These are phyloP conservation scores for Tiphia femorata DNA, from an alignment of 2,888 invertebrate species.

Conservation along the genomic window DNA sequence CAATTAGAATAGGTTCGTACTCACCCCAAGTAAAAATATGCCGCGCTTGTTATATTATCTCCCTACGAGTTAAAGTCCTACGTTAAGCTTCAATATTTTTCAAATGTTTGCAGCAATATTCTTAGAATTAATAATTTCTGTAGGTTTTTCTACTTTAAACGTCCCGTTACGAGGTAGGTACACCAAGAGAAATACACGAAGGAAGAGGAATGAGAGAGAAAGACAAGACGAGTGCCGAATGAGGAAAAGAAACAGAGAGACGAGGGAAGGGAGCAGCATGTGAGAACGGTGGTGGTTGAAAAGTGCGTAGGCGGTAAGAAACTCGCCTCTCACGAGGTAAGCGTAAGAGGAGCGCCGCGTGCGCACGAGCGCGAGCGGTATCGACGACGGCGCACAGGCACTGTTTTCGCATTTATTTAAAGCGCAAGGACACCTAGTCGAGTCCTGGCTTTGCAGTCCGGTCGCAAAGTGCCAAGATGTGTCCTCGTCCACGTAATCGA, in stretches of 20 bases:
- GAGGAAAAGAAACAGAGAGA: background rate
- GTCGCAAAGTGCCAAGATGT: conserved; percentile 63
- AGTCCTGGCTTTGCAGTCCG: conserved; percentile 54
- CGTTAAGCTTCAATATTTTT: too few relatives aligned
- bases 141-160: too few relatives aligned
- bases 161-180: too few relatives aligned
- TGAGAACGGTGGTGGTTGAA: conserved; percentile 15
- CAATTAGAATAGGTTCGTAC: too few relatives aligned
- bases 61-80: too few relatives aligned
- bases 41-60: too few relatives aligned
- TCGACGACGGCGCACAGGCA: conserved; percentile 43
- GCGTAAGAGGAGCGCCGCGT: conserved; percentile 32
- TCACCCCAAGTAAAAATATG: too few relatives aligned
- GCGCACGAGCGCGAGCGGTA: conserved; percentile 14
- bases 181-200: too few relatives aligned
- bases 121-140: too few relatives aligned
- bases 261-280: conserved; percentile 12
- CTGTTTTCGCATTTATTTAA: conserved; percentile 64
- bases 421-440: conserved; percentile 66
- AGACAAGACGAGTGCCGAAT: conserved; percentile 2
- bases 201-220: conserved; percentile 6
- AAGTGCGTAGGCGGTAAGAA: conserved; percentile 45
- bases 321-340: conserved; percentile 36
- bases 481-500: conserved; percentile 61
- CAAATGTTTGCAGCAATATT: too few relatives aligned